phyloP scores from a whole-genome alignment of 2,888 invertebrate species.

The Schizaphis graminum region DNA sequence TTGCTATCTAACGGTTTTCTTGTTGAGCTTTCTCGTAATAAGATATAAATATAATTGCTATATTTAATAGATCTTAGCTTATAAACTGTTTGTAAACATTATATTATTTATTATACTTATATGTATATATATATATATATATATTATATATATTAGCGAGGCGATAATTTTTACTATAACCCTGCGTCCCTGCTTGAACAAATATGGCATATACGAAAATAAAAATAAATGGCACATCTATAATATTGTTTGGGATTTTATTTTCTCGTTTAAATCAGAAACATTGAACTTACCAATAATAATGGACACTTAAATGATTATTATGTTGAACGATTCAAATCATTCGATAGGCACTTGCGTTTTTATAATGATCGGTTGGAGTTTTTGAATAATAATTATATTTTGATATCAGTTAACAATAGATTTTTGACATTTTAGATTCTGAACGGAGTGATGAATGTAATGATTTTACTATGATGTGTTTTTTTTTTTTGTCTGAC shows the following conservation, averaged over 20 bases:
- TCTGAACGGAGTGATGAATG: too few relatives aligned
- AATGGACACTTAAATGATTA: not conserved
- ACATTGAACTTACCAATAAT: not conserved
- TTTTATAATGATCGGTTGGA: not conserved
- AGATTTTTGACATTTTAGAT: not conserved
- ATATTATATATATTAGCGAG: too few relatives aligned
- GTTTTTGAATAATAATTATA: not conserved
- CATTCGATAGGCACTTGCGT: not conserved
- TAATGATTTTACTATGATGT: too few relatives aligned
- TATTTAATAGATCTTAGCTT: not conserved
- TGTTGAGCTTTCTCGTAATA: not conserved
- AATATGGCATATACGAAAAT: not conserved
- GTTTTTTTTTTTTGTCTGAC: too few relatives aligned
- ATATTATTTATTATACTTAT: not conserved
- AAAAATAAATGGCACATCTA: not conserved
- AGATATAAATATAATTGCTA: not conserved
- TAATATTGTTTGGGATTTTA: not conserved
- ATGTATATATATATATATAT: too few relatives aligned
- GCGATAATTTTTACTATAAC: not conserved
- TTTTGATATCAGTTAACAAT: not conserved
- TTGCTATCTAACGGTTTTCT: not conserved
- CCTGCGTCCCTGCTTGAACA: accelerated
- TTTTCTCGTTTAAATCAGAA: not conserved
- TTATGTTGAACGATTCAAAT: not conserved
- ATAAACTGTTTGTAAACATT: not conserved